These are phyloP conservation scores for Rapana venosa DNA, from an alignment of 2,888 invertebrate species.

Conservation along the genomic window DNA sequence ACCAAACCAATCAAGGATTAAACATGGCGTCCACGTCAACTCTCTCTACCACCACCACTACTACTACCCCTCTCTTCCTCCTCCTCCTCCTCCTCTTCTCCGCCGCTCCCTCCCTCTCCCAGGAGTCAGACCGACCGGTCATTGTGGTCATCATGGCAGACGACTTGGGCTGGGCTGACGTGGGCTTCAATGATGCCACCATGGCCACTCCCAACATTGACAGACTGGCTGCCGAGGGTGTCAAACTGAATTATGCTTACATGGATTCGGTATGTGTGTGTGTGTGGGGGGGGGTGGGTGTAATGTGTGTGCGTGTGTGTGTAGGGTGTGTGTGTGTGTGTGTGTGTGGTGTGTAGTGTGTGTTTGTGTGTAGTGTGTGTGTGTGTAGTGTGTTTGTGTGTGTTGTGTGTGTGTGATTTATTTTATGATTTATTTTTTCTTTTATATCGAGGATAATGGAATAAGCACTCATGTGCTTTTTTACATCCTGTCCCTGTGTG, in stretches of 20 bases:
- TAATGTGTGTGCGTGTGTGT: neutral
- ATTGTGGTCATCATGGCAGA: neutral
- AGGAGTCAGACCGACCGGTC: neutral
- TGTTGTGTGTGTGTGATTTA: too few relatives aligned
- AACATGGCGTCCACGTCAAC: too few relatives aligned
- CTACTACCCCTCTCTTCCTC: too few relatives aligned
- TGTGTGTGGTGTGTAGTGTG: neutral
- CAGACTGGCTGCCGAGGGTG: neutral
- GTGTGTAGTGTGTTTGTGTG: too few relatives aligned
- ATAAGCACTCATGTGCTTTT: too few relatives aligned
- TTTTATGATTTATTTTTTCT: too few relatives aligned
- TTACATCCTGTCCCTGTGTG: too few relatives aligned
- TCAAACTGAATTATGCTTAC: neutral
- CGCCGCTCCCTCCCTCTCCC: neutral
- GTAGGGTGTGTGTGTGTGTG: neutral
- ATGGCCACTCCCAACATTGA: conserved; percentile 1
- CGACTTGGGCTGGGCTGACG: neutral
- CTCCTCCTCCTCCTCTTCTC: neutral
- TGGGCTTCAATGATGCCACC: neutral
- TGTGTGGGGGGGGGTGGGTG: neutral
- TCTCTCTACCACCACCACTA: too few relatives aligned
- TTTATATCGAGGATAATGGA: too few relatives aligned
- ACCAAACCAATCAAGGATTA: too few relatives aligned
- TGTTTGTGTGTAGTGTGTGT: too few relatives aligned
- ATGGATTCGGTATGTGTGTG: neutral